phyloP scores from a whole-genome alignment of 2,113 vertebrate species.

The Entomyzon cyanotis region DNA sequence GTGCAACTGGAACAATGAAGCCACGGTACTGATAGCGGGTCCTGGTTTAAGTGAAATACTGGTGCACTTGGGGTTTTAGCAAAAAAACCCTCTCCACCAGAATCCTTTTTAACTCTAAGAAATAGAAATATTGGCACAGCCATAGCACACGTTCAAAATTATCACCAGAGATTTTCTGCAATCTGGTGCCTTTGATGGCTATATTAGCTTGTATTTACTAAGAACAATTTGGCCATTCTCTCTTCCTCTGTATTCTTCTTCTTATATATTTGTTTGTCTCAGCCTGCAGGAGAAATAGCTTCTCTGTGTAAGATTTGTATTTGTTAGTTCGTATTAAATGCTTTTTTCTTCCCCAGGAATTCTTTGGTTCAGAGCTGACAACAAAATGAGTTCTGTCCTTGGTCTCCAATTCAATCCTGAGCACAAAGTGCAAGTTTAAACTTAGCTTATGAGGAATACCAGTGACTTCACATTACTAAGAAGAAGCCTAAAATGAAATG shows the following conservation, averaged over 20 bases:
- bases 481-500: not conserved
- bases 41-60: not conserved
- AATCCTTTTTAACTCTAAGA: not conserved
- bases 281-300: not conserved
- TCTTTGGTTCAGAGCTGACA: not conserved
- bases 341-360: not conserved
- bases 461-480: not conserved
- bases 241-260: not conserved
- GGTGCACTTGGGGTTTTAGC: not conserved
- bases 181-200: not conserved
- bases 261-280: not conserved
- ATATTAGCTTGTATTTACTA: not conserved
- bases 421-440: not conserved
- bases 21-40: not conserved
- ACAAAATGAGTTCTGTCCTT: not conserved
- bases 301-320: not conserved
- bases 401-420: not conserved
- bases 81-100: not conserved
- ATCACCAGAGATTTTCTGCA: not conserved
- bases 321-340: not conserved
- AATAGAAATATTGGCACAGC: not conserved
- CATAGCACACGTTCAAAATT: not conserved
- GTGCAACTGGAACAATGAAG: not conserved
- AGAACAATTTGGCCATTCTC: not conserved
- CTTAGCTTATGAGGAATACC: not conserved